Evolutionary conservation across 2,797 vertebrate species (phyloP), one percentile per base, ranked within the genome.

Genomic region (Chrysolophus pictus): DNA sequence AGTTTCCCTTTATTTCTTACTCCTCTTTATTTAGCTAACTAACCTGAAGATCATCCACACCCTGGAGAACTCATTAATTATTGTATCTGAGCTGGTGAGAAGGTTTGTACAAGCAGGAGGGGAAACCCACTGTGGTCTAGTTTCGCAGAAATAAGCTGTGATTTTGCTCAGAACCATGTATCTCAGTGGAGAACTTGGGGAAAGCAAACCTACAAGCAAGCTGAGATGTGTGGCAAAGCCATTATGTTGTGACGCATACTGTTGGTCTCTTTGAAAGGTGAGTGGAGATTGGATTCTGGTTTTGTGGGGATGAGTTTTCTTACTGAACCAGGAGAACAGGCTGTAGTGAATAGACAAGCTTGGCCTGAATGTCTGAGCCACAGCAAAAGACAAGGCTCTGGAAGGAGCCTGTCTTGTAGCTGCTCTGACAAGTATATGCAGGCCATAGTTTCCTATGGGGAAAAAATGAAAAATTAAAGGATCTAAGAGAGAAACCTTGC

Each of bases 311-410:
- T 39, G 42, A n/a, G 26, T 70, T 88, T 87, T 23, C 29, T 51
- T 72, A 44, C 59, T 29, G 51, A 91, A 80, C 85, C 33, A 92
- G 87, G 79, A 94, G 85, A 93, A 94, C 79, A 72, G 51, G 70
- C 56, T 95, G 6, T 81, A 69, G 59, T 63, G 82, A 95, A 23
- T 6, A 72, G 35, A 19, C 2, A 8, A 87, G 55, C 33, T 46
- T 72, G 29, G 63, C 59, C 74, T 69, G 42, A 91, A 91, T 73
- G 46, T 81, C 70, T 65, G 44, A 80, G 53, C 64, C 21, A 47
- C 75, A 68, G 58, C 37, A 74, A 31, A 64, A 41, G 64, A 19
- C 39, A 67, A 19, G 31, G 44, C 29, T 77, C 29, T 87, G 44
- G 62, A 64, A 74, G 41, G 13, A 49, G 22, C 42, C 26, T 86